Base-by-base conservation (phyloP, 2,888 invertebrate genomes). In the Aphidius colemani region DNA sequence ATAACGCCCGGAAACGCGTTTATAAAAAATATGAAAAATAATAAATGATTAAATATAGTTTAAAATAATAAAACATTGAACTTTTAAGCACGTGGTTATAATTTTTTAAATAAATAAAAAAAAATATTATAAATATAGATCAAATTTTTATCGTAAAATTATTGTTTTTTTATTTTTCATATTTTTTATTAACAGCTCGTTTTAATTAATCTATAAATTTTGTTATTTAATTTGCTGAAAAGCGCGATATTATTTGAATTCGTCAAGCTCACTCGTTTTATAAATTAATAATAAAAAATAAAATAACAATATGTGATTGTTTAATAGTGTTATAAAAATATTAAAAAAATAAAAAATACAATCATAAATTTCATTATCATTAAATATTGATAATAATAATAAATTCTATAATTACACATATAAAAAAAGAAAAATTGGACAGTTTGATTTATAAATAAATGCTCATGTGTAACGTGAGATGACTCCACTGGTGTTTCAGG, bases 401-500 rank as follows among this genome's bases (percentile, higher is more conserved):
- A 43, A 50, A 50, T 39, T 57, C 51, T 48, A 45, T 40, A 11
- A 30, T 49, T 41, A 48, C 48, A 49, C 7, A 51, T 43, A 59
- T 30, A 10, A n/a, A 13, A 49, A 39, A 49, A 51, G n/a, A 13
- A n/a, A 41, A 30, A 51, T 43, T 50, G 48, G 59, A 51, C 10
- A 59, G 67, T 69, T 67, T 63, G 65, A 60, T 67, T 30, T 30
- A 30, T 30, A 30, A 30, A 30, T 30, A 30, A 30, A 30, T 30
- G 30, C 30, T 30, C 30, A 66, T 61, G 65, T 64, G 67, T 66
- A 30, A 30, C 30, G 30, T 30, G 30, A 61, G 44, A 44, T 53
- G 49, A 43, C 40, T 62, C 50, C 55, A 30, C 66, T 70, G 59
- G 58, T 59, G 60, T 77, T 80, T 61, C 76, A 88, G 99, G 99